Conservation (phyloP, 2,113 vertebrate genomes). For the Phalacrocorax brasilianus region DNA sequence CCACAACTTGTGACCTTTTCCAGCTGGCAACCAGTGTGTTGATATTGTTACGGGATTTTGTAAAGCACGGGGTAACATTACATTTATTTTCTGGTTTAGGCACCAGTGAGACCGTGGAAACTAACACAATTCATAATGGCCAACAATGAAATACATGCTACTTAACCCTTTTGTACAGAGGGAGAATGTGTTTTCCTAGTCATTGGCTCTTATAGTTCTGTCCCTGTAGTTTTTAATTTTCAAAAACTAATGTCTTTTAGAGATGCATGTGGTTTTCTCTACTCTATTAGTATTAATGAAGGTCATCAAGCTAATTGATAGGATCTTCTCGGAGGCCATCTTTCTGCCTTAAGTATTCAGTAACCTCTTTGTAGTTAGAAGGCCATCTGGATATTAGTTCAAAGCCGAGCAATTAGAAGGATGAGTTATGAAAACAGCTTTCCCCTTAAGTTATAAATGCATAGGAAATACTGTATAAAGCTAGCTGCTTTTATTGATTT, state of each 20-base stretch:
- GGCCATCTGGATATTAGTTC: slow-evolving; percentile 41
- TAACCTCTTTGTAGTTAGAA: slow-evolving; percentile 24
- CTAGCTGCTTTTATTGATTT: slow-evolving; percentile 29
- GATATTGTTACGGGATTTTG: neutral
- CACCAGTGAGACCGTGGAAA: neutral
- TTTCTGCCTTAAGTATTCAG: slow-evolving; percentile 13
- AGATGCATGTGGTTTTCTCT: neutral
- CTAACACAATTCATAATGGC: neutral
- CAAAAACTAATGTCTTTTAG: neutral
- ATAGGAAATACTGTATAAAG: neutral
- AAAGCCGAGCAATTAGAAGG: slow-evolving; percentile 43
- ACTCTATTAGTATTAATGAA: slow-evolving; percentile 29
- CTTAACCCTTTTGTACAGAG: neutral
- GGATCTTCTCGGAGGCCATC: slow-evolving; percentile 2
- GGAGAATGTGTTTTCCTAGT: neutral
- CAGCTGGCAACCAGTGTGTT: neutral
- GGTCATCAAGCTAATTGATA: neutral
- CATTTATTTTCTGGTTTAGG: neutral
- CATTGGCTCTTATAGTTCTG: neutral
- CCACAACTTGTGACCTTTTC: neutral
- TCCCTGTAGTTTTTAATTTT: neutral
- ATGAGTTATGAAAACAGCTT: slow-evolving; percentile 49
- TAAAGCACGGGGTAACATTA: neutral
- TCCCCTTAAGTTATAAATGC: neutral
- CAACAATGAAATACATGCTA: neutral